Evolutionary conservation across 1,140 invertebrate genomes (phyloP).

Genomic region (Drosophila pseudoobscura): DNA sequence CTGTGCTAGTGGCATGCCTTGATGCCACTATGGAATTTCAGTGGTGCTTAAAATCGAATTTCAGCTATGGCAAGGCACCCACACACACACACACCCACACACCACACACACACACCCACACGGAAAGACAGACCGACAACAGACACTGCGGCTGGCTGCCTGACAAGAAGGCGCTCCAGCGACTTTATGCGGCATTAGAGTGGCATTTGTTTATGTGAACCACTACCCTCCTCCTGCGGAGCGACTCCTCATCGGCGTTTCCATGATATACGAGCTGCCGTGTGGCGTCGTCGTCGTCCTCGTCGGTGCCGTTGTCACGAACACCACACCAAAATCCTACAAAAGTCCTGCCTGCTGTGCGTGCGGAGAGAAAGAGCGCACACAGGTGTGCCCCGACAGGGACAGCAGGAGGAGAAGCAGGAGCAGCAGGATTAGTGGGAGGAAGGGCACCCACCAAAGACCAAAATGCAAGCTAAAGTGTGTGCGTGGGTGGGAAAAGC

Average conservation of each 20-base stretch:
- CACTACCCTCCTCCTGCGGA: slow-evolving; percentile 15
- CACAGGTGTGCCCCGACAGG: slow-evolving; percentile 14
- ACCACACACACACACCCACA: slow-evolving; percentile 1
- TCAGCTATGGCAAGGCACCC: slow-evolving; percentile 23
- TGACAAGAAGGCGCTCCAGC: slow-evolving; percentile 54
- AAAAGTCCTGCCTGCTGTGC: slow-evolving; percentile 69
- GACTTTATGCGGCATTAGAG: slow-evolving; percentile 77
- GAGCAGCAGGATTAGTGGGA: neutral
- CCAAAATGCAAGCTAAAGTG: slow-evolving; percentile 38
- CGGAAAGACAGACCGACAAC: neutral
- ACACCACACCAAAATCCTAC: slow-evolving; percentile 65
- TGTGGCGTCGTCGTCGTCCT: slow-evolving; percentile 10
- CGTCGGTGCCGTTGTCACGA: slow-evolving; percentile 55
- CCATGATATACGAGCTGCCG: slow-evolving; percentile 47
- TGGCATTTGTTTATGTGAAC: slow-evolving; percentile 79
- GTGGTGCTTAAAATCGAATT: slow-evolving; percentile 77
- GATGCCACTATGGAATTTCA: slow-evolving; percentile 63
- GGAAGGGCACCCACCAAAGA: slow-evolving; percentile 38
- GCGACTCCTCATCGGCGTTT: slow-evolving; percentile 28
- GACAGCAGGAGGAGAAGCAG: neutral
- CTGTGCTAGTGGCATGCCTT: slow-evolving; percentile 59
- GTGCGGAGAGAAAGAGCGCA: slow-evolving; percentile 47
- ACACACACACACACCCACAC: slow-evolving; percentile 6
- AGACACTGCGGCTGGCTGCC: slow-evolving; percentile 21
- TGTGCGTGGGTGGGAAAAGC: slow-evolving; percentile 34